Evolutionary conservation across 2,113 vertebrate species (phyloP).

Genomic region (Myrmophylax atrothorax): DNA sequence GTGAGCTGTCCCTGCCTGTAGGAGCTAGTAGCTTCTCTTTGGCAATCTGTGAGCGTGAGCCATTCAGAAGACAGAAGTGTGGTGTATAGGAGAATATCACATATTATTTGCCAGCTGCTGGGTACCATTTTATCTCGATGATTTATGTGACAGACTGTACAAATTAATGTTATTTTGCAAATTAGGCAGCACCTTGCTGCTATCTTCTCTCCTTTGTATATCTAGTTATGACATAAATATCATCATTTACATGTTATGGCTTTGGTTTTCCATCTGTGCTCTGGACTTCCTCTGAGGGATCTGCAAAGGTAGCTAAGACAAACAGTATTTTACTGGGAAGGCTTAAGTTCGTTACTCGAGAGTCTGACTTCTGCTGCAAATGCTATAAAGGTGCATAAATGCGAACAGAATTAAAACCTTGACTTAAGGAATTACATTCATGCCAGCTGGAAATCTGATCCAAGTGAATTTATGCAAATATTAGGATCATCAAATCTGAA

Average conservation of each 20-base stretch:
- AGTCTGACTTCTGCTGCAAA: neutral
- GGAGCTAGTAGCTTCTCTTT: neutral
- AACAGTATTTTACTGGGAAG: neutral
- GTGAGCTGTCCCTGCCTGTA: neutral
- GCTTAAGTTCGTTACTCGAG: neutral
- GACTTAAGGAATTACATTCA: neutral
- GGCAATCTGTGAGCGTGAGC: neutral
- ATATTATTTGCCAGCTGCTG: slow-evolving; percentile 8
- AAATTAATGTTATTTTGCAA: slow-evolving; percentile 3
- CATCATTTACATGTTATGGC: neutral
- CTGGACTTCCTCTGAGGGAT: neutral
- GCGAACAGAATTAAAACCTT: neutral
- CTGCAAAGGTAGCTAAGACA: neutral
- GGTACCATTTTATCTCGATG: neutral
- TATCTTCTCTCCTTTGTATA: neutral
- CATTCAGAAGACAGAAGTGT: neutral
- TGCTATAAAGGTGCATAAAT: neutral
- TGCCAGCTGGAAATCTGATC: neutral
- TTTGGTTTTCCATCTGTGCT: neutral
- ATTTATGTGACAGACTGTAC: neutral
- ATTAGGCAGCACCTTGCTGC: slow-evolving; percentile 4
- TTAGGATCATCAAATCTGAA: neutral
- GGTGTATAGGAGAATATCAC: neutral
- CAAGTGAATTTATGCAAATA: neutral
- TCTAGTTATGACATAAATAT: neutral